Evolutionary conservation across 2,888 invertebrate species (phyloP).

Genomic region (Drosophila multiciliata): DNA sequence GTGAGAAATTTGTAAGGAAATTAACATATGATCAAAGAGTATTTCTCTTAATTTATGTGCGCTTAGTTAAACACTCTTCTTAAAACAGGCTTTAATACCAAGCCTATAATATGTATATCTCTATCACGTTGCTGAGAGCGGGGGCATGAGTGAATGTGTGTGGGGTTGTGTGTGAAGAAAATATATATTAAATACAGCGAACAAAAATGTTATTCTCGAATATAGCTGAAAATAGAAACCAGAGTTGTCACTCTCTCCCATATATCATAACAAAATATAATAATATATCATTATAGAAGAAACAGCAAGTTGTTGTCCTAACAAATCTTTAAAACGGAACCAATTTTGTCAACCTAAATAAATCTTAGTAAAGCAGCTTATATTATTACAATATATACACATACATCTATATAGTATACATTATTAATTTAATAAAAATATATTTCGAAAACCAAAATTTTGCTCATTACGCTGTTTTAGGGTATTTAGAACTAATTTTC

Average conservation of each 20-base stretch:
- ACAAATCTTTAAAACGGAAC: background rate
- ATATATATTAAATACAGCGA: background rate
- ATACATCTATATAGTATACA: background rate
- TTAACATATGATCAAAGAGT: conserved; percentile 59
- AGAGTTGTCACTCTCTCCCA: conserved; percentile 1
- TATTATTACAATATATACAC: background rate
- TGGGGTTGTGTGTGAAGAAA: background rate
- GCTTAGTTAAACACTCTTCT: conserved; percentile 10
- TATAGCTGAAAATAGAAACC: background rate
- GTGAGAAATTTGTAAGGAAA: conserved; percentile 65
- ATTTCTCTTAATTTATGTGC: conserved; percentile 7
- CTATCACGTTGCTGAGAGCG: background rate
- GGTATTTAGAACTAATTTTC: background rate
- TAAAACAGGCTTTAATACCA: conserved; percentile 9
- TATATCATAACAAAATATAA: background rate
- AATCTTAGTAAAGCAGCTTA: background rate
- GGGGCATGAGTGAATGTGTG: background rate
- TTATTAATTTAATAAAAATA: background rate
- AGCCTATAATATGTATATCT: conserved; percentile 7
- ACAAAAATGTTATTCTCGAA: background rate
- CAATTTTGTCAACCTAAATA: conserved; percentile 5
- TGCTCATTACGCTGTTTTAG: conserved; percentile 29
- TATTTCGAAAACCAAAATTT: conserved; percentile 30
- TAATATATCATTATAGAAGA: background rate
- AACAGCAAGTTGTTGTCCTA: background rate